phyloP scores from a whole-genome alignment of 2,113 vertebrate genomes.

The Alethe castanea region DNA sequence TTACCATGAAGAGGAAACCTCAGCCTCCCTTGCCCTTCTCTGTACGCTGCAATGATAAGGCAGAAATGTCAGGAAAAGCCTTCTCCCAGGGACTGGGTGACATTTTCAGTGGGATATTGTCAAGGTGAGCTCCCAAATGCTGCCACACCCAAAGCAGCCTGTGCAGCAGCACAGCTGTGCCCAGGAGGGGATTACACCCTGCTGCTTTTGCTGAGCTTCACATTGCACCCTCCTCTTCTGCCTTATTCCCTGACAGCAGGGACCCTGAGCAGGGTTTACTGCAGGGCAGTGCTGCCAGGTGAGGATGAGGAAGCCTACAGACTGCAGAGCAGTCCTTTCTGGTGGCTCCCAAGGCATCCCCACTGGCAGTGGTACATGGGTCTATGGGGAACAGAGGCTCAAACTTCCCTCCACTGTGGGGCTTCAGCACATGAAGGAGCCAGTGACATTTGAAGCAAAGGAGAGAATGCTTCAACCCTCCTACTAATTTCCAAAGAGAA shows the following conservation, averaged over 20 bases:
- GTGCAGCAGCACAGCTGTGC: not conserved
- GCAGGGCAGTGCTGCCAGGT: not conserved
- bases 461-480: not conserved
- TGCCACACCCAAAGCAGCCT: not conserved
- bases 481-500: not conserved
- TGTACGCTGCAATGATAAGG: not conserved
- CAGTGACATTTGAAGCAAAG: not conserved
- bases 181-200: not conserved
- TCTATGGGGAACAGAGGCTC: not conserved
- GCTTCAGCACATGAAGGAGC: not conserved
- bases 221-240: not conserved
- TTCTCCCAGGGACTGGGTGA: not conserved
- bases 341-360: not conserved
- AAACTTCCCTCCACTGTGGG: not conserved
- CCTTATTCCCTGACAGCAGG: not conserved
- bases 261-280: not conserved
- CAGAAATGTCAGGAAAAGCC: not conserved
- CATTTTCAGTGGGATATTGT: not conserved
- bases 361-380: not conserved
- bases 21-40: not conserved
- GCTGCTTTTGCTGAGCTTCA: not conserved
- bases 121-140: not conserved
- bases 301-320: not conserved
- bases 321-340: not conserved
- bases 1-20: conserved; percentile 7